Conservation (phyloP, 2,113 vertebrate species). For the Verasper variegatus region DNA sequence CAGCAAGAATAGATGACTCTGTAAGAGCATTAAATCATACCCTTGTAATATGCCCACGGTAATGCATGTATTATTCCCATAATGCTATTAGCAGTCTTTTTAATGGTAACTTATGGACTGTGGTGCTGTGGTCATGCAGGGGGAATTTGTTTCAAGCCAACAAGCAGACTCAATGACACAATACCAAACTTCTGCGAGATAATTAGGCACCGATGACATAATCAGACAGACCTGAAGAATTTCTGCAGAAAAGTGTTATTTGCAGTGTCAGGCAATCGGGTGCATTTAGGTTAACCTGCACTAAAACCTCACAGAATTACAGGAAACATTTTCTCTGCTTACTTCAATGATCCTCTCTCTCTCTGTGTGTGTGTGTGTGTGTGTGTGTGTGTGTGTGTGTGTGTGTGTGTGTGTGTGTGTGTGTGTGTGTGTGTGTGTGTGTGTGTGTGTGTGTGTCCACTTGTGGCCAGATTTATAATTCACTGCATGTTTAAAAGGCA, state of each 20-base stretch:
- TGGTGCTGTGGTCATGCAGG: conserved; percentile 13
- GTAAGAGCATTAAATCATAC: conserved; percentile 68
- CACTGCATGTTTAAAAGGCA: conserved; percentile 31
- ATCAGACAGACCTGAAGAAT: not conserved
- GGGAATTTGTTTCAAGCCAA: not conserved
- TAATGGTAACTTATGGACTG: conserved; percentile 22
- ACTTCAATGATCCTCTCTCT: conserved; percentile 18
- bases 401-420: not conserved
- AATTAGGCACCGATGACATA: not conserved
- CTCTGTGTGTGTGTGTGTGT: not conserved
- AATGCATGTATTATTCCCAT: conserved; percentile 48
- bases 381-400: not conserved
- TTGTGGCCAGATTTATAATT: conserved; percentile 23
- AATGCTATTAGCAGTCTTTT: conserved; percentile 46
- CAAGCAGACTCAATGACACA: not conserved
- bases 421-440: not conserved
- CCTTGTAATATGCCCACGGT: conserved; percentile 54
- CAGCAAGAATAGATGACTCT: conserved; percentile 66
- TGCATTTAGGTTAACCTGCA: conserved; percentile 27
- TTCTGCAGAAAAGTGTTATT: not conserved
- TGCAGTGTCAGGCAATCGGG: conserved; percentile 1
- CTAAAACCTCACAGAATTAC: conserved; percentile 19
- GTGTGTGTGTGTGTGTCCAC: not conserved
- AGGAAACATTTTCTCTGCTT: conserved; percentile 21
- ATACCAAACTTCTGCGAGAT: not conserved